A percentile compares a stretch with the other conserved stretches of the same genome.
Conservation (phyloP, 2,113 vertebrate genomes). For the Trichechus manatus region DNA sequence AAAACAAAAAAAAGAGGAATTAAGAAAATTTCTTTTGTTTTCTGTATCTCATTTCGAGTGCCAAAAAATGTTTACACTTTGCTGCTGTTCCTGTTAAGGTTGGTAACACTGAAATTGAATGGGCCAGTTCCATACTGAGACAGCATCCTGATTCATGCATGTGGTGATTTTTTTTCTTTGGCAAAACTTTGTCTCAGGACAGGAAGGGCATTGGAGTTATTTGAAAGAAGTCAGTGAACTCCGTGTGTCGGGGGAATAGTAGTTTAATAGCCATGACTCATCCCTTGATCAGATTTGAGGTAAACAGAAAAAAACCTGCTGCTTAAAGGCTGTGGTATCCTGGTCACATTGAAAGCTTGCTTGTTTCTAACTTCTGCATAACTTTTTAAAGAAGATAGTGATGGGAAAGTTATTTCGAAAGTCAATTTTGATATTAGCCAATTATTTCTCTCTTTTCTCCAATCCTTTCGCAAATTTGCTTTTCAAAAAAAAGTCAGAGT, state of each 20-base stretch:
- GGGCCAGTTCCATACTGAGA: constrained; percentile 54
- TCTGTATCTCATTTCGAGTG: constrained; percentile 38
- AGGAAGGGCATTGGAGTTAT: constrained; percentile 76
- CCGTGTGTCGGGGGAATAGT: constrained; percentile 46
- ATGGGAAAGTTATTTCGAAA: constrained; percentile 52
- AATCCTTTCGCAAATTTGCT: neutral
- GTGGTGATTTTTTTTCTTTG: constrained; percentile 60
- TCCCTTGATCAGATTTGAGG: constrained; percentile 74
- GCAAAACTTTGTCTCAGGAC: constrained; percentile 68
- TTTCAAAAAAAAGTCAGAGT: neutral
- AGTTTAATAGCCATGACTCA: constrained; percentile 78
- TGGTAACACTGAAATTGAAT: constrained; percentile 24
- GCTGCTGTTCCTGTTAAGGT: constrained; percentile 14
- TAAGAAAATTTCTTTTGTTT: constrained; percentile 55
- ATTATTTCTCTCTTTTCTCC: neutral
- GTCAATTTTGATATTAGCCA: constrained; percentile 24
- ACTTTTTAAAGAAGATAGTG: neutral
- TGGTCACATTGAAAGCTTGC: neutral
- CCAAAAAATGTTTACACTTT: neutral
- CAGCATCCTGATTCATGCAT: constrained; percentile 76
- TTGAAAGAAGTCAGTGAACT: constrained; percentile 79
- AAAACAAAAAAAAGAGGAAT: neutral
- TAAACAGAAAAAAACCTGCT: constrained; percentile 51
- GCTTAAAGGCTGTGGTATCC: constrained; percentile 53
- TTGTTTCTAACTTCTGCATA: neutral